phyloP scores from a whole-genome alignment of 1,140 invertebrate species.

The Doryteuthis pealeii region DNA sequence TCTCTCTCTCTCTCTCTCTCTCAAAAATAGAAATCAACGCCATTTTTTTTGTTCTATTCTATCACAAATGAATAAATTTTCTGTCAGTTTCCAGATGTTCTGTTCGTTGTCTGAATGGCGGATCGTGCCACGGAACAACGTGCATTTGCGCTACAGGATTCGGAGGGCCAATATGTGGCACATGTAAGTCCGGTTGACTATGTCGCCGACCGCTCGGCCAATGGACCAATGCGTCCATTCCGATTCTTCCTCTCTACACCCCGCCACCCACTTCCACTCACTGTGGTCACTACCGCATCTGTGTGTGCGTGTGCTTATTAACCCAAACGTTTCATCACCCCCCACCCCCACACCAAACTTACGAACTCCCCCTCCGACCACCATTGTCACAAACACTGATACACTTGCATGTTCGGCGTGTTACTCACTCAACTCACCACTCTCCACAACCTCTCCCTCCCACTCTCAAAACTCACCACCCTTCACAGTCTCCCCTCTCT shows the following conservation, averaged over 20 bases:
- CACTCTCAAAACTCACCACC: too few species aligned
- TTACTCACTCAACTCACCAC: too few species aligned
- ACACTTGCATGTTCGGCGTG: too few species aligned
- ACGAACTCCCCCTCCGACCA: too few species aligned
- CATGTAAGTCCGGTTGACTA: constrained; percentile 66
- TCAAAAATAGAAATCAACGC: too few species aligned
- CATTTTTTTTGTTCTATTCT: too few species aligned
- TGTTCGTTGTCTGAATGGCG: constrained; percentile 75
- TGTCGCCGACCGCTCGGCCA: background rate
- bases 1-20: too few species aligned
- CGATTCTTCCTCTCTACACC: background rate
- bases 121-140: constrained; percentile 71
- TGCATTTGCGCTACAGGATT: constrained; percentile 76
- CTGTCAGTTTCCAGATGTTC: constrained; percentile 61
- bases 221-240: constrained; percentile 1
- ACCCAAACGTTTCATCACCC: background rate
- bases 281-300: background rate
- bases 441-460: too few species aligned
- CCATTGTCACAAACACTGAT: too few species aligned
- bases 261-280: constrained; percentile 2
- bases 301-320: background rate
- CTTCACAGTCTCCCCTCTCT: too few species aligned
- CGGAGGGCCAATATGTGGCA: constrained; percentile 75
- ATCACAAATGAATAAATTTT: too few species aligned
- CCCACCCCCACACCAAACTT: background rate